Evolutionary conservation across 2,888 invertebrate genomes (phyloP), one percentile per base, ranked within the genome.

Genomic region (Timema cristinae): DNA sequence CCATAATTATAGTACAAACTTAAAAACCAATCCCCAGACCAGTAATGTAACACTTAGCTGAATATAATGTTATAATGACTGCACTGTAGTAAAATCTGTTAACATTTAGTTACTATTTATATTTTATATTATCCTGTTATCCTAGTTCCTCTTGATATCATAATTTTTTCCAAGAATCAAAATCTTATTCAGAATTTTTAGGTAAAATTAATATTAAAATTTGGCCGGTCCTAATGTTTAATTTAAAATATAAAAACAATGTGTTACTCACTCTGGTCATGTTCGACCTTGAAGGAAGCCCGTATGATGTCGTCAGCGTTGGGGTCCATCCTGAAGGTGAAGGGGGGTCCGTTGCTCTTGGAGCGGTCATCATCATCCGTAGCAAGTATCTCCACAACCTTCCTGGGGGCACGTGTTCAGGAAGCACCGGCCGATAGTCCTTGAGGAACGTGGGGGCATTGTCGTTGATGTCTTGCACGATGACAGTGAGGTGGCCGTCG

Each of bases 271-370:
- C 93, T 95, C 84, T 94, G 95, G 86, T 97, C 95, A 84, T 97
- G 97, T 82, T 95, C 95, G 70, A 98, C 95, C 86, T 94, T 95
- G 83, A 98, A 97, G 49, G 96, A 95, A 52, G 95, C 93, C 79
- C 94, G 87, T 75, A 97, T 96, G 75, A 95, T 91, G 81, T 97
- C 96, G 81, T 95, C 94, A 6, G 95, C 95, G 77, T 94, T 94
- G 56, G 96, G 95, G 80, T 97, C 96, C 84, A 97, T 87, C 77
- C 94, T 86, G 84, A 98, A 93, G 78, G 95, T 92, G 87, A 97
- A 97, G n/a, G 97, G 97, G 61, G 97, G 97, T 0, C 97, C 97
- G 80, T 97, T 97, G 79, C 94, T 95, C 82, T 95, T 96, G 0
- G 94, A 95, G 76, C 95, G 87, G 81, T 96, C 96, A 79, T 96